Evolutionary conservation across 2,113 vertebrate species (phyloP).

Genomic region (Camelus dromedarius): DNA sequence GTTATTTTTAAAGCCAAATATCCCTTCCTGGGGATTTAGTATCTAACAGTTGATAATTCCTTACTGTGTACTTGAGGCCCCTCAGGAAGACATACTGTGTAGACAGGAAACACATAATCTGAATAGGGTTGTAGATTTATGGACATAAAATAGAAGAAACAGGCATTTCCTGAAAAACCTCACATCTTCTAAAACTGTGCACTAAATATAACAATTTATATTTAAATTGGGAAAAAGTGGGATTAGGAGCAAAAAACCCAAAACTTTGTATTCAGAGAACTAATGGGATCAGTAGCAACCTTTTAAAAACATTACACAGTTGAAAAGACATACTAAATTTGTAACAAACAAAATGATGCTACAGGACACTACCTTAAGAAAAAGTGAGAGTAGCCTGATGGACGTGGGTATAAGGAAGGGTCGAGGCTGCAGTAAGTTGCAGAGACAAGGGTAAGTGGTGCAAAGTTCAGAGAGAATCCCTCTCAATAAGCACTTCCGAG

Average conservation of each 20-base stretch:
- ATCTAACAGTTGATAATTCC: background rate
- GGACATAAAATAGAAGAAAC: background rate
- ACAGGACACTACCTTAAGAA: background rate
- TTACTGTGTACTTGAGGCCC: background rate
- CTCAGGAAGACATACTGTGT: background rate
- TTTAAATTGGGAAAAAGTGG: background rate
- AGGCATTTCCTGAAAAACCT: background rate
- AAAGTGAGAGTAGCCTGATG: background rate
- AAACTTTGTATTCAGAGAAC: background rate
- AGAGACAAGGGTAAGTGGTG: background rate
- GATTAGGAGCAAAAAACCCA: background rate
- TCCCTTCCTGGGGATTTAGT: conserved; percentile 20
- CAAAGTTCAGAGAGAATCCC: background rate
- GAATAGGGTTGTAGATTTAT: background rate
- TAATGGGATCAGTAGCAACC: background rate
- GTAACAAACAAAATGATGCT: background rate
- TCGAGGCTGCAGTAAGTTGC: background rate
- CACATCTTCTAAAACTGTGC: background rate
- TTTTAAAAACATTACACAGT: conserved; percentile 4
- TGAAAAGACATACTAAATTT: background rate
- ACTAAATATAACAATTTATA: background rate
- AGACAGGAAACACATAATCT: background rate
- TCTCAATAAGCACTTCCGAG: background rate
- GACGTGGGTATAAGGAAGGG: background rate
- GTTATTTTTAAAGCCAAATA: conserved; percentile 9